phyloP scores from a whole-genome alignment of 2,888 invertebrate genomes.

The Drosophila demipolita region DNA sequence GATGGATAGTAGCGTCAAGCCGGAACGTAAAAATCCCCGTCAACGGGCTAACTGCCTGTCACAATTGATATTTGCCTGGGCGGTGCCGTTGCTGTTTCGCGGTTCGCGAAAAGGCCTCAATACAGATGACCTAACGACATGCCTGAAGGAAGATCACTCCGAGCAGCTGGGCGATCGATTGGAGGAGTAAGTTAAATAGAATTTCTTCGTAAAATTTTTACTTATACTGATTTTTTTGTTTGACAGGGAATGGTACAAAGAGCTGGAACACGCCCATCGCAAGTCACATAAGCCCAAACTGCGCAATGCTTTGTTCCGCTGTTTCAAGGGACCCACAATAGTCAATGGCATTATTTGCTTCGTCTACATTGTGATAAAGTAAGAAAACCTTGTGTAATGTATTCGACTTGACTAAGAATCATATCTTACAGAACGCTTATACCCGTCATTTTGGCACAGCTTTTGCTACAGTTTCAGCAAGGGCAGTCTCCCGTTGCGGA shows the following conservation, averaged over 20 bases:
- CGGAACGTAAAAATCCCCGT: slow-evolving; percentile 83
- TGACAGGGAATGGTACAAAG: slow-evolving; percentile 89
- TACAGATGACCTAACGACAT: slow-evolving; percentile 89
- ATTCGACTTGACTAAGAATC: neutral
- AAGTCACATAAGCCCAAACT: slow-evolving; percentile 88
- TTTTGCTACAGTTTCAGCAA: slow-evolving; percentile 83
- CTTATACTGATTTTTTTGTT: neutral
- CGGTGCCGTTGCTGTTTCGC: slow-evolving; percentile 82
- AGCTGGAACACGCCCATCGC: slow-evolving; percentile 87
- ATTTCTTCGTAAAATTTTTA: neutral
- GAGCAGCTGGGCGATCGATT: slow-evolving; percentile 83
- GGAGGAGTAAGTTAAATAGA: slow-evolving; percentile 77
- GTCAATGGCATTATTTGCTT: slow-evolving; percentile 88
- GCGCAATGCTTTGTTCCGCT: slow-evolving; percentile 88
- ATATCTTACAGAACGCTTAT: slow-evolving; percentile 79
- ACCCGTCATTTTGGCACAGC: slow-evolving; percentile 84
- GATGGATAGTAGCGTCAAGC: slow-evolving; percentile 84
- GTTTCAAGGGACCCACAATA: slow-evolving; percentile 89
- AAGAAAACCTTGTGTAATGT: slow-evolving; percentile 24
- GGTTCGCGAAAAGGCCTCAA: slow-evolving; percentile 85
- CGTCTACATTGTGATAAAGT: slow-evolving; percentile 84
- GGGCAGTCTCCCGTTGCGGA: neutral
- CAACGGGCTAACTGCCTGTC: slow-evolving; percentile 82
- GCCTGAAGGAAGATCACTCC: slow-evolving; percentile 87
- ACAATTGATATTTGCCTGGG: slow-evolving; percentile 84